phyloP scores from a whole-genome alignment of 2,113 vertebrate genomes.

The Chaetura pelagica region DNA sequence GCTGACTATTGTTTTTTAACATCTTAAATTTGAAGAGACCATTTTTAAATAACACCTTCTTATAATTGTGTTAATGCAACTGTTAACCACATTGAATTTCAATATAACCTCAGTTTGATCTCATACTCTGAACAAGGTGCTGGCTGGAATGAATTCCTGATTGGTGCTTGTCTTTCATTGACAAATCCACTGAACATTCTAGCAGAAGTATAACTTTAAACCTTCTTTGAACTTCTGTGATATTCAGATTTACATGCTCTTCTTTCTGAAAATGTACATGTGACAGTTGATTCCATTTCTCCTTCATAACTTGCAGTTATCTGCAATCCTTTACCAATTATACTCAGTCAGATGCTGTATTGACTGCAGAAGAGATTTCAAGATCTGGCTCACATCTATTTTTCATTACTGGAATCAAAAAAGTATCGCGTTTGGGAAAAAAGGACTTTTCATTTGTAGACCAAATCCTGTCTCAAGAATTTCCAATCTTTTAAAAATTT shows the following conservation, averaged over 20 bases:
- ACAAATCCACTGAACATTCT: not conserved
- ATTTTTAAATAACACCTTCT: constrained; percentile 23
- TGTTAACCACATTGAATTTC: constrained; percentile 7
- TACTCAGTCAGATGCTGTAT: not conserved
- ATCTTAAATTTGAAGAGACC: not conserved
- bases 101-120: not conserved
- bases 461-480: not conserved
- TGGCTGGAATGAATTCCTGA: not conserved
- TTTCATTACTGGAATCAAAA: constrained; percentile 33
- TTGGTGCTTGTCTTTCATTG: not conserved
- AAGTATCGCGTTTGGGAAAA: not conserved
- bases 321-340: constrained; percentile 14
- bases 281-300: not conserved
- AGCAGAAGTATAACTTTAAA: not conserved
- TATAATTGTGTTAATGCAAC: not conserved
- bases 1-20: constrained; percentile 26
- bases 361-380: constrained; percentile 25
- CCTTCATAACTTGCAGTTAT: constrained; percentile 10
- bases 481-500: not conserved
- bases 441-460: not conserved
- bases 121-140: not conserved
- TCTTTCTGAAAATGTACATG: not conserved
- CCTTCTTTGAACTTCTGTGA: not conserved
- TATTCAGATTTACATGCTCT: not conserved
- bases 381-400: not conserved